Evolutionary conservation across 23 tunicate genomes (phyloP).

Genomic region (Ascidia mentula): DNA sequence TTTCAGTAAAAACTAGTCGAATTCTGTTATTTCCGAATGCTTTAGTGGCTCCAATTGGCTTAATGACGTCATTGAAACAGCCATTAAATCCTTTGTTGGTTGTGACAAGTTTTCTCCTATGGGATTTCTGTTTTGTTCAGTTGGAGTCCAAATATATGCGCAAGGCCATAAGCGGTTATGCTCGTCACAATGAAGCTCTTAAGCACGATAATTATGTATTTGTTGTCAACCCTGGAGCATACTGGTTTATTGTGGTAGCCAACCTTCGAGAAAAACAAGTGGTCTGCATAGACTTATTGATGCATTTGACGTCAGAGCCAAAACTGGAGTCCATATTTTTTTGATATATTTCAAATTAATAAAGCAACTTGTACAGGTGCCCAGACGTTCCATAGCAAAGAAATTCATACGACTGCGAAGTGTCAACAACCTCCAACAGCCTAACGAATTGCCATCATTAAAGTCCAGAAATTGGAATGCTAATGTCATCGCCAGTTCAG

Average conservation of each 20-base stretch:
- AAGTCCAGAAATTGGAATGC: not conserved
- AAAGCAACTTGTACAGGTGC: not conserved
- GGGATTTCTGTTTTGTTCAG: not conserved
- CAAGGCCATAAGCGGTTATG: not conserved
- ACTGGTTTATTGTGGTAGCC: not conserved
- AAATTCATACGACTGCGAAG: not conserved
- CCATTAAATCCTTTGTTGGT: not conserved
- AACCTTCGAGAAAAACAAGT: not conserved
- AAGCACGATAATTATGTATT: not conserved
- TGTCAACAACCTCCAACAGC: not conserved
- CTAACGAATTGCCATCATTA: not conserved
- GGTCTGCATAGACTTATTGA: not conserved
- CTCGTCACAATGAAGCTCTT: slow-evolving; percentile 3
- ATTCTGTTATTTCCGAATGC: not conserved
- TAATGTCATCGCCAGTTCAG: too few species aligned
- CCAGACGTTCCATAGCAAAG: not conserved
- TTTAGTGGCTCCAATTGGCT: not conserved
- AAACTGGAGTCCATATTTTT: not conserved
- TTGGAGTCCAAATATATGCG: not conserved
- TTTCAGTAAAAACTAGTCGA: not conserved
- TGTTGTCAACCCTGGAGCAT: not conserved
- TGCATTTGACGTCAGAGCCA: not conserved
- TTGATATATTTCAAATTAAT: not conserved
- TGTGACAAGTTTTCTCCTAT: not conserved
- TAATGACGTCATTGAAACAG: not conserved